Evolutionary conservation across 2,888 invertebrate species (phyloP).

Genomic region (Noctua fimbriata): DNA sequence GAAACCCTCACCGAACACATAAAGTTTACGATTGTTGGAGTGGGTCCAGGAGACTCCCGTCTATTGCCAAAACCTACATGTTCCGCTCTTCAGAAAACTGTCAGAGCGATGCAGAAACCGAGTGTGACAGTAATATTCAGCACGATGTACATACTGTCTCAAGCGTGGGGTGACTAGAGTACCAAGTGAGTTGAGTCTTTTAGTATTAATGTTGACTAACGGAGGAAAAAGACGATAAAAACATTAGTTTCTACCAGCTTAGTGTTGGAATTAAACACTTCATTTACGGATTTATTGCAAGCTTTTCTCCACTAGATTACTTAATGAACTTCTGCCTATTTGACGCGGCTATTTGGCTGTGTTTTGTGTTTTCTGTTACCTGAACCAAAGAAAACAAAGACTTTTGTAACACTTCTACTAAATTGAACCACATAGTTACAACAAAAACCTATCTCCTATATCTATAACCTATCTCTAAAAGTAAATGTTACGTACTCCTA

Average conservation of each 20-base stretch:
- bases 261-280: neutral
- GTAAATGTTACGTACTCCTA: neutral
- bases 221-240: neutral
- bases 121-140: neutral
- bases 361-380: neutral
- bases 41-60: constrained; percentile 64
- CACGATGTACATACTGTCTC: neutral
- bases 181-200: neutral
- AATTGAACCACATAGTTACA: neutral
- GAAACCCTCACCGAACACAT: constrained; percentile 56
- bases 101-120: neutral
- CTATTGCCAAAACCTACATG: neutral
- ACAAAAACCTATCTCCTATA: neutral
- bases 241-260: neutral
- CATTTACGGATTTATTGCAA: neutral
- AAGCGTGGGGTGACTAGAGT: neutral
- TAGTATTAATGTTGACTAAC: neutral
- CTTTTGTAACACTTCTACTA: neutral
- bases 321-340: no score
- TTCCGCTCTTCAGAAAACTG: neutral
- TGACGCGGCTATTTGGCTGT: neutral
- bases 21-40: constrained; percentile 74
- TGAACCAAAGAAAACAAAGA: neutral
- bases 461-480: neutral
- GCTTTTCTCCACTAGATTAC: no score